These are phyloP conservation scores for Nymphalis io DNA, from an alignment of 1,140 invertebrate species.

Conservation along the genomic window DNA sequence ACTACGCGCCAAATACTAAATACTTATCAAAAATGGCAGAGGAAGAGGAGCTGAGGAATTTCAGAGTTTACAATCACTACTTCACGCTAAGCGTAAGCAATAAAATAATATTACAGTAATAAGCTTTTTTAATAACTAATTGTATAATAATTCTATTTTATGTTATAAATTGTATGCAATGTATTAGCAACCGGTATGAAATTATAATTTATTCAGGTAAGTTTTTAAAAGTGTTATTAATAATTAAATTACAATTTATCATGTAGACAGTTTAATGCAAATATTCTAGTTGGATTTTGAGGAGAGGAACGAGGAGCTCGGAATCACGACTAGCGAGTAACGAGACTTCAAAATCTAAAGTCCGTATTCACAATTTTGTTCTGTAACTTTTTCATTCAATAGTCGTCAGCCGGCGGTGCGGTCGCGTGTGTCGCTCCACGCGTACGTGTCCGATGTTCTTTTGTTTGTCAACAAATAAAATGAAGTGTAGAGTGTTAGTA, in stretches of 20 bases:
- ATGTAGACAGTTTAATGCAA: too few species aligned
- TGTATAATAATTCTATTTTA: too few species aligned
- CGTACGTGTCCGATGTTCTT: constrained; percentile 55
- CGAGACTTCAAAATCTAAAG: constrained; percentile 21
- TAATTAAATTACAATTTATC: too few species aligned
- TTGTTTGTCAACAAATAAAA: constrained; percentile 74
- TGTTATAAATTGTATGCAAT: too few species aligned
- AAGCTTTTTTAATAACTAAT: too few species aligned
- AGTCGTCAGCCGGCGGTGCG: constrained; percentile 45
- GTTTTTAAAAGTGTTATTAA: neutral
- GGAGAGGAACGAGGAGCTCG: constrained; percentile 13
- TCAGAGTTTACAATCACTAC: too few species aligned
- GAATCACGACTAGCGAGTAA: constrained; percentile 3
- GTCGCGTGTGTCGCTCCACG: constrained; percentile 37
- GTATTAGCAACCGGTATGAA: too few species aligned
- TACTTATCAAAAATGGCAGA: too few species aligned
- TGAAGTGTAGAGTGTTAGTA: constrained; percentile 58
- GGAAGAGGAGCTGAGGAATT: too few species aligned
- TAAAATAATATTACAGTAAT: too few species aligned
- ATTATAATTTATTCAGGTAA: neutral
- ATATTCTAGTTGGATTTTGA: constrained; percentile 12
- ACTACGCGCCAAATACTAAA: too few species aligned
- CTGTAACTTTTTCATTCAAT: constrained; percentile 61
- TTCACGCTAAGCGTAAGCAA: too few species aligned
- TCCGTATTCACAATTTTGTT: neutral